phyloP scores from a whole-genome alignment of 1,140 invertebrate species.

The Probaryconus sp. region DNA sequence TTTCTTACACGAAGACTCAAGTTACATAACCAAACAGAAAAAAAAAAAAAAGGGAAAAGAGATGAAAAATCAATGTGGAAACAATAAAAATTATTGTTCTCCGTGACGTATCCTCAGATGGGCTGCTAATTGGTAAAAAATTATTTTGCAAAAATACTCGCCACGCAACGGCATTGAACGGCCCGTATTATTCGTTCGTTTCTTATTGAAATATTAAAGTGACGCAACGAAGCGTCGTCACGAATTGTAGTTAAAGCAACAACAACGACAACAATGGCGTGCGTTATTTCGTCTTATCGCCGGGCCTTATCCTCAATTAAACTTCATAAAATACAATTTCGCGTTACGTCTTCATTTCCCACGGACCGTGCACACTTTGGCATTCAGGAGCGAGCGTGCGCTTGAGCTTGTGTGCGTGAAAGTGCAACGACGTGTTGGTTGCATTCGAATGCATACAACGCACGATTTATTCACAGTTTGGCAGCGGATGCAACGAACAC shows the following conservation, averaged over 20 bases:
- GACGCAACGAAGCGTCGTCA: conserved; percentile 17
- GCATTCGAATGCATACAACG: conserved; percentile 35
- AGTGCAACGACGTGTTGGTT: conserved; percentile 14
- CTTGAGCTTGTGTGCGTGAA: neutral
- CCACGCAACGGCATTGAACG: neutral
- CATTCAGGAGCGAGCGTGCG: conserved; percentile 35
- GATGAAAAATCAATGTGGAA: no score
- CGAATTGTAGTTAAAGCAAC: neutral
- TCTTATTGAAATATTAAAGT: neutral
- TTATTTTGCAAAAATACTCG: conserved; percentile 21
- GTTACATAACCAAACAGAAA: no score
- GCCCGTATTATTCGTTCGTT: no score
- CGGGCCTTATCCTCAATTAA: conserved; percentile 52
- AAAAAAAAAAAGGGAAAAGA: no score
- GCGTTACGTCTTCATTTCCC: conserved; percentile 60
- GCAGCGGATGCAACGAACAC: conserved; percentile 60
- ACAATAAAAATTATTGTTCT: no score
- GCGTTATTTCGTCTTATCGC: conserved; percentile 21
- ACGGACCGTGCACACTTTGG: conserved; percentile 52
- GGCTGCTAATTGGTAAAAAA: neutral
- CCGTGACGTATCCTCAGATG: no score
- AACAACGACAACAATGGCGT: conserved; percentile 34
- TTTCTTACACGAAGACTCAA: no score
- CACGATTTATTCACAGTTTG: conserved; percentile 64
- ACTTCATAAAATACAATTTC: conserved; percentile 53